phyloP scores from a whole-genome alignment of 2,113 vertebrate genomes.

The Menura novaehollandiae region DNA sequence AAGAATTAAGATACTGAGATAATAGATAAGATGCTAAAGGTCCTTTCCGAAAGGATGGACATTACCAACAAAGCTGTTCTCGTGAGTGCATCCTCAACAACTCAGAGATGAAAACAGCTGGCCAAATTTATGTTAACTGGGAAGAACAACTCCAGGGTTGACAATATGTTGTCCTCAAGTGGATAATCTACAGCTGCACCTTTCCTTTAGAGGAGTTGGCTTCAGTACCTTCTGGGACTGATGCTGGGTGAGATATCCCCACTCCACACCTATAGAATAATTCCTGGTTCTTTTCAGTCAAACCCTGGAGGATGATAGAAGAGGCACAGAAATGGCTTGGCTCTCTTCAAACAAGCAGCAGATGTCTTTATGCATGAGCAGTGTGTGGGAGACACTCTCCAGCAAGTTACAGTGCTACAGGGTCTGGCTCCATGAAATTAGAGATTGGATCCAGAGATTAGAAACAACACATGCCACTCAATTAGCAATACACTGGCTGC shows the following conservation, averaged over 20 bases:
- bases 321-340: conserved; percentile 17
- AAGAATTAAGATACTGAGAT: background rate
- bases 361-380: conserved; percentile 52
- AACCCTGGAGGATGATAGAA: background rate
- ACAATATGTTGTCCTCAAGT: background rate
- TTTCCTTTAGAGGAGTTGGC: background rate
- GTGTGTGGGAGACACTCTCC: conserved; percentile 53
- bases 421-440: conserved; percentile 29
- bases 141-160: background rate
- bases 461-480: conserved; percentile 46
- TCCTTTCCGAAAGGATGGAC: background rate
- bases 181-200: background rate
- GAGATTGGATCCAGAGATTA: conserved; percentile 15
- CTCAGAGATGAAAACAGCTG: background rate
- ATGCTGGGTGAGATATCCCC: background rate
- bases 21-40: background rate
- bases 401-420: conserved; percentile 18
- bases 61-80: background rate
- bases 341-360: conserved; percentile 50
- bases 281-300: background rate
- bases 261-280: background rate
- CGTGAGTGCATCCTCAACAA: background rate
- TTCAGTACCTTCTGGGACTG: background rate
- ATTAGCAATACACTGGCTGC: conserved; percentile 1
- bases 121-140: background rate